Base-by-base conservation (phyloP, 2,888 invertebrate genomes). In the Antitype chi region DNA sequence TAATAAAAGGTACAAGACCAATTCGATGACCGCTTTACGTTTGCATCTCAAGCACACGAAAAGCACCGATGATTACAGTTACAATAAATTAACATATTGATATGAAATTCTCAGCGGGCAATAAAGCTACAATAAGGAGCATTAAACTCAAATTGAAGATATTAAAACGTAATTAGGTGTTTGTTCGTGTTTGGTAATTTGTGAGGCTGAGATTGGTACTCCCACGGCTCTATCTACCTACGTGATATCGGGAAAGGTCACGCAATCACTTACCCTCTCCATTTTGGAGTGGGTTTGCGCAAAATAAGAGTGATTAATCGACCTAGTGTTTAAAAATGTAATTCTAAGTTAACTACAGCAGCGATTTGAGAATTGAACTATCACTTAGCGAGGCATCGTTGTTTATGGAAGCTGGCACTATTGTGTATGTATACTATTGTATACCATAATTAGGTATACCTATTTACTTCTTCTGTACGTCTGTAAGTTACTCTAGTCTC, bases 171-270 rank as follows among this genome's bases (percentile, higher is more conserved):
- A 79, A 81, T 82, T 76, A 72, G 64, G 63, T 82, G 81, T 81
- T 80, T 76, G 76, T 79, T 71, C 70, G 67, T 60, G 81, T 76
- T 76, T 77, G 74, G 80, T 75, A 15, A 81, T 75, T 81, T 81
- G 32, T 38, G 72, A 59, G 60, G 64, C 55, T 70, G 20, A 78
- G 78, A 75, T 88, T 74, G 71, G 73, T 85, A 73, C 85, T 80
- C 88, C 87, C 77, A 87, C 86, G 70, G 32, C n/a, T 32, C 23
- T 63, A 32, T 75, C 86, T 59, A 67, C 88, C 84, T 76, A 88
- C 87, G 74, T 76, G 28, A 52, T 81, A 67, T 59, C n/a, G n/a
- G 66, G 9, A 76, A 75, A 87, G 88, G 73, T 84, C 82, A 64
- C 49, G 73, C 79, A 85, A 72, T 82, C 71, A 77, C 82, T 84